These are phyloP conservation scores for Mesorhabditis belari DNA, from an alignment of 2,888 invertebrate species.

Conservation along the genomic window DNA sequence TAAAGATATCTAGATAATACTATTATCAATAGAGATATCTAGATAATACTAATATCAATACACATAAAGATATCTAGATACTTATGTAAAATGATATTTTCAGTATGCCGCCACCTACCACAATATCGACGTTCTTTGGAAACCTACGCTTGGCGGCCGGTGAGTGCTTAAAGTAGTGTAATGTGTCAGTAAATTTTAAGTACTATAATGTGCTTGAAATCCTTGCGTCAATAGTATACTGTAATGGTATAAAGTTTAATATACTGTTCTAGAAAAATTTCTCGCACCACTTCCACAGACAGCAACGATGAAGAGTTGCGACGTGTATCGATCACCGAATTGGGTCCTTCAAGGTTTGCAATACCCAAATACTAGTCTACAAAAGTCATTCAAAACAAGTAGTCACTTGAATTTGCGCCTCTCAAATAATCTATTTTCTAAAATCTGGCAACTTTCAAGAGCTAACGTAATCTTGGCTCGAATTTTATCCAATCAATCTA, in stretches of 20 bases:
- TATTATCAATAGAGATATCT: background rate
- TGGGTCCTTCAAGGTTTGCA: background rate
- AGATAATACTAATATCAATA: background rate
- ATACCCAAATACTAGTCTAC: too few species aligned
- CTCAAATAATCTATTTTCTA: too few species aligned
- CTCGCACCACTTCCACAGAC: background rate
- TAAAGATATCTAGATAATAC: background rate
- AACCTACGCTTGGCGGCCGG: background rate
- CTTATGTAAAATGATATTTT: background rate
- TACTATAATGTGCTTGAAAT: background rate
- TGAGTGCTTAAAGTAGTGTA: too few species aligned
- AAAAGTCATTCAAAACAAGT: too few species aligned
- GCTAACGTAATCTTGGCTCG: too few species aligned
- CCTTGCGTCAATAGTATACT: background rate
- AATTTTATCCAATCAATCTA: too few species aligned
- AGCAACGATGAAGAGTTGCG: background rate
- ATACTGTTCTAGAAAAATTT: background rate
- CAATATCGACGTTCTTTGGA: background rate
- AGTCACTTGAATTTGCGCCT: too few species aligned
- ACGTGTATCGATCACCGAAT: background rate
- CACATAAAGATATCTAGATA: background rate
- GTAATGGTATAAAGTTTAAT: background rate
- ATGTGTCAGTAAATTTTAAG: background rate
- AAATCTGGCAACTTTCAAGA: too few species aligned
- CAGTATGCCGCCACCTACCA: background rate